A percentile compares a stretch with the other conserved stretches of the same genome.
These are phyloP conservation scores for Zosterops japonicus DNA, from an alignment of 2,113 vertebrate genomes.

Conservation along the genomic window DNA sequence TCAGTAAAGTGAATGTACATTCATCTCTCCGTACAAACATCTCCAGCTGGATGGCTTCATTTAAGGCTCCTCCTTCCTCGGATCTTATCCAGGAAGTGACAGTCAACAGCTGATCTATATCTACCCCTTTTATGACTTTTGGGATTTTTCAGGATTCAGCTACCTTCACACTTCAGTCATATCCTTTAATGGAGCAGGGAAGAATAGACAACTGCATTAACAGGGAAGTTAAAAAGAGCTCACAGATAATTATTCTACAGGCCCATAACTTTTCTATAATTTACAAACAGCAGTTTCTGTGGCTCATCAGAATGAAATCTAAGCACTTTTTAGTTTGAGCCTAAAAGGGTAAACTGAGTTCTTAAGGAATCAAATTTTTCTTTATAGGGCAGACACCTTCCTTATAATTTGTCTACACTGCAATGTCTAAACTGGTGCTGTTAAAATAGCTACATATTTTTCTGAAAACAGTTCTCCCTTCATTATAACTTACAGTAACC, in stretches of 20 bases:
- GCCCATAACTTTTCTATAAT: background rate
- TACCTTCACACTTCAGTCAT: background rate
- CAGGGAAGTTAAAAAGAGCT: background rate
- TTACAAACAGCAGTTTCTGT: background rate
- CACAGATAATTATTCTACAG: background rate
- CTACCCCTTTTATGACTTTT: background rate
- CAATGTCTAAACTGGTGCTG: background rate
- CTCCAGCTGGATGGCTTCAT: background rate
- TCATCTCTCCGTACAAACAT: background rate
- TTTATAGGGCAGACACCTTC: background rate
- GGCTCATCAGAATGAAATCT: background rate
- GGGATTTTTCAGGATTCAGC: background rate
- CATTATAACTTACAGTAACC: background rate
- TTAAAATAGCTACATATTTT: background rate
- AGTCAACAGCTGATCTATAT: background rate
- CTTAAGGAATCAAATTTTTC: background rate
- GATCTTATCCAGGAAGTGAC: background rate
- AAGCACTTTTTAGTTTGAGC: background rate
- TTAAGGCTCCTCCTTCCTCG: background rate
- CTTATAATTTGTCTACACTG: background rate
- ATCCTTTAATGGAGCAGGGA: background rate
- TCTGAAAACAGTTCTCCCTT: background rate
- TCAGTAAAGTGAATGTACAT: background rate
- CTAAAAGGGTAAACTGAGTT: background rate
- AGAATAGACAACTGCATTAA: background rate